phyloP scores from a whole-genome alignment of 2,797 vertebrate genomes.

The Enteromius paludinosus region DNA sequence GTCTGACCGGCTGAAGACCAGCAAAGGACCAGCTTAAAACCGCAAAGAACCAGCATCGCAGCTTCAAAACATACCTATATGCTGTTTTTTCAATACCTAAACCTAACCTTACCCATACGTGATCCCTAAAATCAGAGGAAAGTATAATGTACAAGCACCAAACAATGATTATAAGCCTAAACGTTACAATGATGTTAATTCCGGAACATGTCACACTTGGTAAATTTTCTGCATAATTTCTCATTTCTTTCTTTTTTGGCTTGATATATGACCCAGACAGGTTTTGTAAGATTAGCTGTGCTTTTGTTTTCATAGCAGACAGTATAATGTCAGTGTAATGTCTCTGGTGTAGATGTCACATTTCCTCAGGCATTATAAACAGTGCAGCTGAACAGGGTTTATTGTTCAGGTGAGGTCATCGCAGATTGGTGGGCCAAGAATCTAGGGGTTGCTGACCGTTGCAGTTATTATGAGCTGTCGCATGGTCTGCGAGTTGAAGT shows the following conservation, averaged over 20 bases:
- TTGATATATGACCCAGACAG: neutral
- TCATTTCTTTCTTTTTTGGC: neutral
- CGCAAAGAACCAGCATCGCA: too few species aligned
- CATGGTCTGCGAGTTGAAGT: neutral
- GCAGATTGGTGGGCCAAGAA: neutral
- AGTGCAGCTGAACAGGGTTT: neutral
- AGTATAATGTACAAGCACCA: too few species aligned
- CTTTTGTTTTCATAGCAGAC: neutral
- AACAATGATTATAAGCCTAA: too few species aligned
- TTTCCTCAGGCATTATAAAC: too few species aligned
- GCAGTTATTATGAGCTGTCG: neutral
- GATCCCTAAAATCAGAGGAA: too few species aligned
- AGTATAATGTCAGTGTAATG: neutral
- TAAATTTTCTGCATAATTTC: neutral
- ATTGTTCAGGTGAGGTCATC: neutral
- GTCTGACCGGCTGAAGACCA: too few species aligned
- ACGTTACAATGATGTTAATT: too few species aligned
- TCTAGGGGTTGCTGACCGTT: neutral
- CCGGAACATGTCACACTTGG: too few species aligned
- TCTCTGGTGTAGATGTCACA: neutral
- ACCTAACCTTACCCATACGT: too few species aligned
- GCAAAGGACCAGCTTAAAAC: too few species aligned
- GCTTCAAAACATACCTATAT: too few species aligned
- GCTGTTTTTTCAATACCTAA: too few species aligned
- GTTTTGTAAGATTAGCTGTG: neutral